These are phyloP conservation scores for Microctonus brassicae DNA, from an alignment of 2,888 invertebrate genomes.

Conservation along the genomic window DNA sequence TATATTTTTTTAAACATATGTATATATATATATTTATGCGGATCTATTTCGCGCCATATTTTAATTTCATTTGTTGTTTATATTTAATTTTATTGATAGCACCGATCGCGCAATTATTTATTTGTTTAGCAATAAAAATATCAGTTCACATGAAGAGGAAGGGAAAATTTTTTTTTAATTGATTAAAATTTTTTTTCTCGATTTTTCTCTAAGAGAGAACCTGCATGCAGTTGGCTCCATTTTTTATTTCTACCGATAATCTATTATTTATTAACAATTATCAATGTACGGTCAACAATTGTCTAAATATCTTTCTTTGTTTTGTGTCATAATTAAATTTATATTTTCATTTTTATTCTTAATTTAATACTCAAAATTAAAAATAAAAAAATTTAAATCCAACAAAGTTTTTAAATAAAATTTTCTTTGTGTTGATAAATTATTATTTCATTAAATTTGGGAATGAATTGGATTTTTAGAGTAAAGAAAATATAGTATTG, in stretches of 20 bases:
- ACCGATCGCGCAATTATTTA: conserved; percentile 37
- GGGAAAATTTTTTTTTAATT: conserved; percentile 27
- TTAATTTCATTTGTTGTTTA: not conserved
- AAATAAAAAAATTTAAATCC: too few species aligned
- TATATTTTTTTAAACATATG: conserved; percentile 20
- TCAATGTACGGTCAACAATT: conserved; percentile 47
- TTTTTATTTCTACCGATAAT: conserved; percentile 40
- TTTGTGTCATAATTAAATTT: too few species aligned
- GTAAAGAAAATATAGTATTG: not conserved
- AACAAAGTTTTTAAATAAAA: too few species aligned
- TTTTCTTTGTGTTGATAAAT: too few species aligned
- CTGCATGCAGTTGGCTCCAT: conserved; percentile 38
- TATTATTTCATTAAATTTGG: too few species aligned
- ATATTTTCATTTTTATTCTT: not conserved
- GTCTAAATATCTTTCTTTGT: conserved; percentile 27
- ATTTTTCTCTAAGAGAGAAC: conserved; percentile 8
- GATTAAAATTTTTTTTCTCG: not conserved
- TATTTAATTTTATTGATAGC: conserved; percentile 11
- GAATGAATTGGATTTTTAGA: too few species aligned
- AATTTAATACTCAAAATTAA: too few species aligned
- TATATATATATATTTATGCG: conserved; percentile 13
- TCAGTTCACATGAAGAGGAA: conserved; percentile 26
- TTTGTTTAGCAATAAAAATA: conserved; percentile 43
- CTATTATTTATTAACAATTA: conserved; percentile 50
- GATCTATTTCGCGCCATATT: conserved; percentile 17